phyloP scores from a whole-genome alignment of 2,888 invertebrate genomes.

The Amblyteles armatorius region DNA sequence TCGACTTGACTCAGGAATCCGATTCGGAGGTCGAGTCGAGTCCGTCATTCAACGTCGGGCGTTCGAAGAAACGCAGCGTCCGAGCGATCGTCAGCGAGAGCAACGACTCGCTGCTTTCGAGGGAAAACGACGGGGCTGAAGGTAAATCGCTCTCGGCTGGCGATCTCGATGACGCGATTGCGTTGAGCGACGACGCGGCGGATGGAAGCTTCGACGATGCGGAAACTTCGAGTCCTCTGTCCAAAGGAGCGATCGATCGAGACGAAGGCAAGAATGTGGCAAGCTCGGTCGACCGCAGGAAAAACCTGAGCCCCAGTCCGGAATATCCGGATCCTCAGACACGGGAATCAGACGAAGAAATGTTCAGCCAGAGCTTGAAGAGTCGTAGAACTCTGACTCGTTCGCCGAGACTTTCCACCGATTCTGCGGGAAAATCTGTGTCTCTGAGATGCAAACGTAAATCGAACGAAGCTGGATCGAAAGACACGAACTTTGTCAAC shows the following conservation, averaged over 20 bases:
- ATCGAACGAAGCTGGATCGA: neutral
- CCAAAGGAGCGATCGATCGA: neutral
- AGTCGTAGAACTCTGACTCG: conserved; percentile 23
- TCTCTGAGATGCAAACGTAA: neutral
- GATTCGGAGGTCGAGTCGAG: conserved; percentile 44
- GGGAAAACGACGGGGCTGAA: neutral
- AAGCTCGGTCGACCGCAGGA: neutral
- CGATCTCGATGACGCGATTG: neutral
- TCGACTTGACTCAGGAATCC: conserved; percentile 54
- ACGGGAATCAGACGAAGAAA: conserved; percentile 28
- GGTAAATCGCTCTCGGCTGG: neutral
- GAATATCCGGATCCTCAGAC: neutral
- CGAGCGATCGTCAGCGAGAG: conserved; percentile 35
- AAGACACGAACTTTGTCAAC: neutral
- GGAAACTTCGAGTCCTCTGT: neutral
- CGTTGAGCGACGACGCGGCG: neutral
- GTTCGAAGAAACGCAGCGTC: neutral
- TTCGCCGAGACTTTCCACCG: neutral
- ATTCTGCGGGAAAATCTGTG: too few relatives aligned
- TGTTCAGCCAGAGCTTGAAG: conserved; percentile 47
- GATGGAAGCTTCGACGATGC: neutral
- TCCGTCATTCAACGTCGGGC: conserved; percentile 14
- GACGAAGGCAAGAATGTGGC: neutral
- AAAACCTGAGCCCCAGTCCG: neutral
- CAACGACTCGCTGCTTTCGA: conserved; percentile 18